These are phyloP conservation scores for Australoheros facetus DNA, from an alignment of 2,797 vertebrate species.

Conservation along the genomic window DNA sequence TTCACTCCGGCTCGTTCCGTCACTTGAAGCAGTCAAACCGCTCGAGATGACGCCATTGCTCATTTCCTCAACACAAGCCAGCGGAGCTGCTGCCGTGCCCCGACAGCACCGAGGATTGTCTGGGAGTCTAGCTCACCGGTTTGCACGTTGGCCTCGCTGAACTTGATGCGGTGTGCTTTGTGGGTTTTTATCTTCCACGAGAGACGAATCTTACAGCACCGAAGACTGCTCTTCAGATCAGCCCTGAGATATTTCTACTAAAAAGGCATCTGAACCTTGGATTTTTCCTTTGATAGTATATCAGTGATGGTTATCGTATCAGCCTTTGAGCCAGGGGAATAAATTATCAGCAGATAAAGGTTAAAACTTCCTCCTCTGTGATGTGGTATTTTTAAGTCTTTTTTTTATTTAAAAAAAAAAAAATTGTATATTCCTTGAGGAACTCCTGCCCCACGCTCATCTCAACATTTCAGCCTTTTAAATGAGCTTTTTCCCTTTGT, in stretches of 20 bases:
- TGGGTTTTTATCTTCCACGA: background rate
- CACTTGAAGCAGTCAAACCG: conserved; percentile 3
- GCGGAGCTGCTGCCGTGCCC: background rate
- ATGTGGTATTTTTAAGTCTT: background rate
- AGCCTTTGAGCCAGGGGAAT: background rate
- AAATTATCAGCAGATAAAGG: background rate
- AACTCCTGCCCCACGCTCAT: no score
- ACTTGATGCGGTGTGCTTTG: background rate
- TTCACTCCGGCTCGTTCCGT: background rate
- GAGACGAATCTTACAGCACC: background rate
- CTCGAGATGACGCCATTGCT: background rate
- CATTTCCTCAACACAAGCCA: background rate
- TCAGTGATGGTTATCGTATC: background rate
- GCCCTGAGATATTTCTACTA: background rate
- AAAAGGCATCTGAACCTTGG: background rate
- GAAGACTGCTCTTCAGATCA: background rate
- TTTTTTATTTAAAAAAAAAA: no score
- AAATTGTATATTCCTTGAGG: no score
- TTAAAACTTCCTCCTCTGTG: background rate
- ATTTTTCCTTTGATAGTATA: background rate
- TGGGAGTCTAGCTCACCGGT: background rate
- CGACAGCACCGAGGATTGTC: background rate
- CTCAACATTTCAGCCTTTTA: background rate
- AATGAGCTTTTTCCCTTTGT: background rate
- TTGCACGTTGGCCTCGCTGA: background rate